Percentiles rank a stretch among this genome's conserved stretches.
Conservation (phyloP, 2,113 vertebrate species). For the Passerina amoena region DNA sequence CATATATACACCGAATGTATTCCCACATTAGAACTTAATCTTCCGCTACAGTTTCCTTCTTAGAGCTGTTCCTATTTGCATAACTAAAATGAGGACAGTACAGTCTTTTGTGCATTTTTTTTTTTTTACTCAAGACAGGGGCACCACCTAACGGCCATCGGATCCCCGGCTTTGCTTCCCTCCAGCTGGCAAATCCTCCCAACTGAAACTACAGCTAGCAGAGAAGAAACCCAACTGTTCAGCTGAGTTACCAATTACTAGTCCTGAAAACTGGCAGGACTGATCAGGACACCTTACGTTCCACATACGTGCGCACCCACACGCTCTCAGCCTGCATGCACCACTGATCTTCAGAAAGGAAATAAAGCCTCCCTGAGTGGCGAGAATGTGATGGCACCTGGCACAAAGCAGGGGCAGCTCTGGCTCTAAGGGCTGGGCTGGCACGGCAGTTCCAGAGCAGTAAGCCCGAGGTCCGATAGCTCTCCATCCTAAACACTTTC, state of each 20-base stretch:
- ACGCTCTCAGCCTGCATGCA: accelerated
- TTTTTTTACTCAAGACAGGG: neutral
- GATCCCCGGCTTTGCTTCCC: neutral
- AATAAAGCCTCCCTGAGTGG: neutral
- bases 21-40: neutral
- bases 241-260: accelerated
- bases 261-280: neutral
- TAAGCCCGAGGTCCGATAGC: neutral
- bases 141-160: constrained; percentile 54
- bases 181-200: neutral
- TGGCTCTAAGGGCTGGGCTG: neutral
- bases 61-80: neutral
- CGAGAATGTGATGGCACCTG: neutral
- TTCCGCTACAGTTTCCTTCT: neutral
- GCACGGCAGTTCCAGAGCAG: neutral
- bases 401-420: neutral
- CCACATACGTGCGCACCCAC: accelerated
- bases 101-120: neutral
- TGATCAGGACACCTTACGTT: neutral
- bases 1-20: neutral
- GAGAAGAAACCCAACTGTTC: neutral
- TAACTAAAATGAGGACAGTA: neutral
- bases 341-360: neutral
- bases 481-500: neutral
- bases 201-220: too few species aligned